Evolutionary conservation across 2,113 vertebrate genomes (phyloP).

Genomic region (Alligator sinensis): DNA sequence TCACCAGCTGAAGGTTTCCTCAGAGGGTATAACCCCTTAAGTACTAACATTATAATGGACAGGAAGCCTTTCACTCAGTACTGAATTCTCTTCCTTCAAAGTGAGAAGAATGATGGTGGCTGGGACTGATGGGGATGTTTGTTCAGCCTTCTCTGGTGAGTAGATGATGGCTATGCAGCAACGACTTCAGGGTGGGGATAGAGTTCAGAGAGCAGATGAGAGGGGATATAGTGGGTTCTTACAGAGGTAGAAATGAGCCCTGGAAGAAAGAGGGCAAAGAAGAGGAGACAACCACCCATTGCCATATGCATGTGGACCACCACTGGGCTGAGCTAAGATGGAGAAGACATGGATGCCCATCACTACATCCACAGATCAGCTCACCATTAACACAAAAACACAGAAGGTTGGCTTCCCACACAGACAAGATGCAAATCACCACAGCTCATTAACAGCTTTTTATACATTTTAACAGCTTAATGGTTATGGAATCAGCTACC

Average conservation of each 20-base stretch:
- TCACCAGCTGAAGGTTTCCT: neutral
- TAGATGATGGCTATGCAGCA: neutral
- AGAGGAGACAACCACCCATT: neutral
- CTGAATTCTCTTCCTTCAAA: neutral
- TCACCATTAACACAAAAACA: neutral
- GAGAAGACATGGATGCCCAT: neutral
- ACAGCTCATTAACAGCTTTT: neutral
- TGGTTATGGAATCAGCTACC: neutral
- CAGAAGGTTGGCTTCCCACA: neutral
- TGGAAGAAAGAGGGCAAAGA: neutral
- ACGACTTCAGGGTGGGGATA: neutral
- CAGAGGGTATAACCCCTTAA: neutral
- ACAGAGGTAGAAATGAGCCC: neutral
- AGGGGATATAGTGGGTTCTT: neutral
- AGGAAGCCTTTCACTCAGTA: neutral
- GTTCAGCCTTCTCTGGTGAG: neutral
- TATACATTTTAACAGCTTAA: neutral
- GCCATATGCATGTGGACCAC: neutral
- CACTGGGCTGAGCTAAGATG: neutral
- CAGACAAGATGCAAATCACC: neutral
- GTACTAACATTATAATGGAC: neutral
- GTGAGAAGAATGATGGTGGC: neutral
- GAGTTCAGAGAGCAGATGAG: neutral
- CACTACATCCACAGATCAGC: neutral
- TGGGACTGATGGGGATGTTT: neutral